These are phyloP conservation scores for Taurulus bubalis DNA, from an alignment of 2,113 vertebrate species.

Conservation along the genomic window DNA sequence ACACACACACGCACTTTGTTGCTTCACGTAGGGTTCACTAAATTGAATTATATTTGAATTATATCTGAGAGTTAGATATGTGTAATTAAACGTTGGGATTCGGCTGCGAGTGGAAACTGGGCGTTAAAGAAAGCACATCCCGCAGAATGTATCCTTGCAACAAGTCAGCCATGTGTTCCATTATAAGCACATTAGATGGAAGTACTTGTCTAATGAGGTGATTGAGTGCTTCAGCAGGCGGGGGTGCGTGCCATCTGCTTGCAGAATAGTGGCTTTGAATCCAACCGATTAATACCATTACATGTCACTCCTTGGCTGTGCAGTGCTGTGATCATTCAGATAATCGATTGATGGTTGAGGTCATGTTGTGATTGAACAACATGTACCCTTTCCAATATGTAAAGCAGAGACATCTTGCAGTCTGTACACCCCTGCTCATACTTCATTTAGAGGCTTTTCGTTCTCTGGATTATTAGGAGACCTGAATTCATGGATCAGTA, in stretches of 20 bases:
- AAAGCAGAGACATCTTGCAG: not conserved
- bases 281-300: slow-evolving; percentile 49
- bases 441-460: not conserved
- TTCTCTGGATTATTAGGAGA: not conserved
- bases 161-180: slow-evolving; percentile 67
- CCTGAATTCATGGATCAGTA: not conserved
- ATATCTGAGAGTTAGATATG: slow-evolving; percentile 39
- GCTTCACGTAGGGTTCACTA: slow-evolving; percentile 39
- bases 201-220: slow-evolving; percentile 72
- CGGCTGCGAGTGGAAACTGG: slow-evolving; percentile 24
- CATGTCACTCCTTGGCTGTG: slow-evolving; percentile 22
- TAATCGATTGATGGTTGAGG: not conserved
- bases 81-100: slow-evolving; percentile 57
- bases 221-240: slow-evolving; percentile 63
- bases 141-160: slow-evolving; percentile 37
- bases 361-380: not conserved
- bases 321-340: not conserved
- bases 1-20: slow-evolving; percentile 26
- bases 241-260: slow-evolving; percentile 69
- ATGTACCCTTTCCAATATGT: not conserved
- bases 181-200: slow-evolving; percentile 72
- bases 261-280: slow-evolving; percentile 52
- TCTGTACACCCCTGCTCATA: not conserved
- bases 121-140: slow-evolving; percentile 46
- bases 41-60: slow-evolving; percentile 72